Evolutionary conservation across 2,113 vertebrate genomes (phyloP).

Genomic region (Carassius carassius): DNA sequence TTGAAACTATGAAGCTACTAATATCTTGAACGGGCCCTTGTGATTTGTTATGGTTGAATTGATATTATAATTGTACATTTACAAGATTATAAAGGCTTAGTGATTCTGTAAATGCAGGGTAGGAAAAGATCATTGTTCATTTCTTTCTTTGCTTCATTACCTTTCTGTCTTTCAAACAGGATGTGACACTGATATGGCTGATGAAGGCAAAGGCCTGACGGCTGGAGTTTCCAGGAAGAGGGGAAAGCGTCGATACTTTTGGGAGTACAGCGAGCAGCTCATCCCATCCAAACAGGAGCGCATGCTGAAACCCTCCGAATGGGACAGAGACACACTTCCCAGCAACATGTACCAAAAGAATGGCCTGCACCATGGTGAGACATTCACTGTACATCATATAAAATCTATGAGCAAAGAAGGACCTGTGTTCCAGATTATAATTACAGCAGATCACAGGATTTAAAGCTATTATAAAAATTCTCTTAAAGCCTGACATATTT

Average conservation of each 20-base stretch:
- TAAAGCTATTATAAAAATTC: too few species aligned
- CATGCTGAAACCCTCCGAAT: conserved; percentile 93
- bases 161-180: conserved; percentile 71
- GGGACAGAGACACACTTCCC: conserved; percentile 92
- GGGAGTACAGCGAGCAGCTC: conserved; percentile 98
- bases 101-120: background rate
- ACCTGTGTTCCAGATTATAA: background rate
- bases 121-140: background rate
- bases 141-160: background rate
- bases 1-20: too few species aligned
- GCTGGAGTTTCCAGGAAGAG: conserved; percentile 91
- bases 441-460: background rate
- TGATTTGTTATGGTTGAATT: background rate
- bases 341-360: conserved; percentile 99
- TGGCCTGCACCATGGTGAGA: conserved; percentile 88
- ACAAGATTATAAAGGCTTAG: background rate
- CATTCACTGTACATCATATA: background rate
- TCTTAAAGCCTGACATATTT: background rate
- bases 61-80: background rate
- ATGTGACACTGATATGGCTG: conserved; percentile 90
- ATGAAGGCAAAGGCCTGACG: conserved; percentile 91
- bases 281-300: conserved; percentile 91
- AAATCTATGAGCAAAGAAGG: too few species aligned
- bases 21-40: too few species aligned
- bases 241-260: conserved; percentile 95